Evolutionary conservation across 2,888 invertebrate genomes (phyloP).

Genomic region (Idaea aversata): DNA sequence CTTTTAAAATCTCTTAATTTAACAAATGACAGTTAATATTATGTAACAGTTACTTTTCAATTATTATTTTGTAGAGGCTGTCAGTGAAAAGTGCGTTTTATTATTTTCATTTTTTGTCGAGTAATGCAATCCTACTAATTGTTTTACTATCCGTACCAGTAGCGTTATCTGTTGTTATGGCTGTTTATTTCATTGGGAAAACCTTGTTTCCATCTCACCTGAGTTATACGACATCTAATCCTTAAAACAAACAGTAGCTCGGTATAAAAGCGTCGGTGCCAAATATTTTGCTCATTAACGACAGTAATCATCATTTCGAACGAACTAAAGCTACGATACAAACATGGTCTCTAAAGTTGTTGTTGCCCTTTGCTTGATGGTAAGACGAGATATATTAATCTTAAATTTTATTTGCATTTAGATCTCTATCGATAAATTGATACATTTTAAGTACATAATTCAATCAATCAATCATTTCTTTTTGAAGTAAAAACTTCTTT

Average conservation of each 20-base stretch:
- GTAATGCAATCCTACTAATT: conserved; percentile 3
- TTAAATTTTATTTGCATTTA: neutral
- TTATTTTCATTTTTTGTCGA: neutral
- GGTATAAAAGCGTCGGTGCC: conserved; percentile 53
- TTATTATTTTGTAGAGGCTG: no score
- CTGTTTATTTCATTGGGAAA: conserved; percentile 56
- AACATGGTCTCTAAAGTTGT: conserved; percentile 63
- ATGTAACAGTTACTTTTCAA: no score
- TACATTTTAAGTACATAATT: no score
- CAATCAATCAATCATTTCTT: no score
- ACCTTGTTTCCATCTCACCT: conserved; percentile 44
- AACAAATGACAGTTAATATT: no score
- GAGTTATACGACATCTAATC: conserved; percentile 43
- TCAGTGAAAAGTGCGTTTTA: no score
- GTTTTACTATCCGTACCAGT: conserved; percentile 36
- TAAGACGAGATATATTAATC: conserved; percentile 40
- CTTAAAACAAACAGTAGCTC: conserved; percentile 44
- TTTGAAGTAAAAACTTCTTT: no score
- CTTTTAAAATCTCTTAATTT: no score
- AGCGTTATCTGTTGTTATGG: conserved; percentile 52
- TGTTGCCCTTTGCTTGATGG: conserved; percentile 55
- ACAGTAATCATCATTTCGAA: conserved; percentile 27
- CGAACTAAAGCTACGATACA: conserved; percentile 13
- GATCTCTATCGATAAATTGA: no score
- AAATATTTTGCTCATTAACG: conserved; percentile 37